Evolutionary conservation across 2,797 vertebrate genomes (phyloP), one percentile per base, ranked within the genome.

Genomic region (Platalea minor): DNA sequence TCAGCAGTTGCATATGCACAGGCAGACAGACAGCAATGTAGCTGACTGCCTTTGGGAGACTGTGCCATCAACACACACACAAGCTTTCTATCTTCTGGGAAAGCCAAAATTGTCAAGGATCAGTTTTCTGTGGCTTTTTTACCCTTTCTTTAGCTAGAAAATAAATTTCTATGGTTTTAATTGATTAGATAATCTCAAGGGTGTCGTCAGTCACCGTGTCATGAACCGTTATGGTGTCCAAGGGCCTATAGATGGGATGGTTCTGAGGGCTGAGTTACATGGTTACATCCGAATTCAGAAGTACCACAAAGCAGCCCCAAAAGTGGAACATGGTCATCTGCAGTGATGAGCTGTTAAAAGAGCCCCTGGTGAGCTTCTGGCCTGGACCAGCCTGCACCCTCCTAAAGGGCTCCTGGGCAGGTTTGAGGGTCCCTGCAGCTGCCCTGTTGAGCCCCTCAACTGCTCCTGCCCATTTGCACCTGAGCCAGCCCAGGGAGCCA

Each of bases 401-500:
- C 13, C 43, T 61, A 24, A 57, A 69, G 17, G 12, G 23, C 12
- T 78, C 29, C 65, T 31, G 25, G 11, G 10, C 13, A 74, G 19
- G 7, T 59, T 33, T 8, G 10, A n/a, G 24, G n/a, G 12, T 26
- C 21, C 39, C 28, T 7, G 6, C 10, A 51, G 14, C 10, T 4
- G 0, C 7, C 7, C 8, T 4, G 3, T 2, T 70, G 39, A 39
- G 17, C 5, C 7, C 8, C 9, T 39, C 2, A 2, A 3, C 3
- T 43, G 20, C 35, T 73, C 11, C 31, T 75, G 24, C 10, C 13
- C 29, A 50, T 7, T 13, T 7, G 1, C 17, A 21, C 9, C 7
- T 65, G 17, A 54, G 10, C 23, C 19, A 57, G 25, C 8, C 45
- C 21, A 53, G 24, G 11, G 21, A 48, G 8, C 10, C 23, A 50